Evolutionary conservation across 2,888 invertebrate genomes (phyloP).

Genomic region (Caenorhabditis panamensis): DNA sequence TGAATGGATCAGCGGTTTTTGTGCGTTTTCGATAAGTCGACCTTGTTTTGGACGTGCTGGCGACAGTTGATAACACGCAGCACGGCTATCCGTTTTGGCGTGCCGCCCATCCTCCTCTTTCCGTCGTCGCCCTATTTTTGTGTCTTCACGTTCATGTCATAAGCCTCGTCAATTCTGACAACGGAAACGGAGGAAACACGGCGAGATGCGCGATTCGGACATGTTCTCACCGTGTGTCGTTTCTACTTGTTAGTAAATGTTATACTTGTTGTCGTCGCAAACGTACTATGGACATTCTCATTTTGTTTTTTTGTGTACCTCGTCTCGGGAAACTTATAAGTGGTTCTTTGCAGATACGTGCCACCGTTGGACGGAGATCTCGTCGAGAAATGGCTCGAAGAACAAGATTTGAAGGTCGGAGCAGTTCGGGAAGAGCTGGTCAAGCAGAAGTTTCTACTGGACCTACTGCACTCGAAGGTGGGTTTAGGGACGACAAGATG

Average conservation of each 20-base stretch:
- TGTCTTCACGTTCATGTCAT: not conserved
- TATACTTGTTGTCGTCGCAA: not conserved
- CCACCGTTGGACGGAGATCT: constrained; percentile 61
- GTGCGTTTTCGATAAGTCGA: constrained; percentile 27
- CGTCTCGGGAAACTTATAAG: not conserved
- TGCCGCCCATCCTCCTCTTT: constrained; percentile 2
- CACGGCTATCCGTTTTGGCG: constrained; percentile 10
- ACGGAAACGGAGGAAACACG: constrained; percentile 7
- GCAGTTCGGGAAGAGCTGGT: constrained; percentile 73
- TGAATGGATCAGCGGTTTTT: constrained; percentile 33
- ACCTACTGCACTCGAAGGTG: constrained; percentile 76
- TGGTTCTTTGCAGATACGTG: constrained; percentile 68
- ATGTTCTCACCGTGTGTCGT: constrained; percentile 12
- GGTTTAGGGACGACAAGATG: constrained; percentile 22
- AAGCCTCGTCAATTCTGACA: constrained; percentile 2
- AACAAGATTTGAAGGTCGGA: constrained; percentile 60
- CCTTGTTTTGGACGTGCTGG: constrained; percentile 11
- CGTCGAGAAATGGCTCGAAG: constrained; percentile 71
- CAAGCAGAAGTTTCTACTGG: constrained; percentile 76
- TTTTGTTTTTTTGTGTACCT: not conserved
- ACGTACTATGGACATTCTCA: constrained; percentile 8
- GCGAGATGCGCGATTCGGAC: not conserved
- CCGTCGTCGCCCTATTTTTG: constrained; percentile 7
- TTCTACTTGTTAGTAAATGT: constrained; percentile 1
- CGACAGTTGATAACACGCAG: constrained; percentile 16